These are phyloP conservation scores for Standfussiana lucernea DNA, from an alignment of 2,888 invertebrate genomes.

Conservation along the genomic window DNA sequence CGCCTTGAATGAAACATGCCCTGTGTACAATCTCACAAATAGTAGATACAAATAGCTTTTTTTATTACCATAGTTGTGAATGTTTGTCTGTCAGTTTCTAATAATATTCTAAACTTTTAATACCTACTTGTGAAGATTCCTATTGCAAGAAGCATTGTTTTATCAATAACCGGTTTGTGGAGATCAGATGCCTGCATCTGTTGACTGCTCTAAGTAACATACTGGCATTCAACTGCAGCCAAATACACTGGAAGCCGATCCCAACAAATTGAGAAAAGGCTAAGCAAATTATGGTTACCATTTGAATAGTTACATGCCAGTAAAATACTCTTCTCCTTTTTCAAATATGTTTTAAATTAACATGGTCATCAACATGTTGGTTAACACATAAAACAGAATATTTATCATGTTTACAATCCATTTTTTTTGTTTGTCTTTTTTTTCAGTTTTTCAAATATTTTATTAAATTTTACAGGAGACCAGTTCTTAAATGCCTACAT, in stretches of 20 bases:
- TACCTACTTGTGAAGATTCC: not conserved
- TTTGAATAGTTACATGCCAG: not conserved
- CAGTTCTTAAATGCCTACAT: slow-evolving; percentile 92
- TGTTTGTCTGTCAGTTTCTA: not conserved
- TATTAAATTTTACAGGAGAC: slow-evolving; percentile 85
- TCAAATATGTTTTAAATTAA: not conserved
- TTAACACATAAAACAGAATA: too few species aligned
- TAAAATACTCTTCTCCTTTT: not conserved
- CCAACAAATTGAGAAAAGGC: not conserved
- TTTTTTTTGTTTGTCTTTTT: too few species aligned
- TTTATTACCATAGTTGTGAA: not conserved
- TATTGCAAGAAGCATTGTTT: not conserved
- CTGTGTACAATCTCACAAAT: not conserved
- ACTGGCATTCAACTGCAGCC: not conserved
- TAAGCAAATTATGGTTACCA: not conserved
- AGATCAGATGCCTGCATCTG: not conserved
- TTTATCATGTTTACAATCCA: too few species aligned
- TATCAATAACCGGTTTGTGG: not conserved
- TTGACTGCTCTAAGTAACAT: not conserved
- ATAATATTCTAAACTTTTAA: not conserved
- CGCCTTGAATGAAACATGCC: not conserved
- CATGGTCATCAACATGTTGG: too few species aligned
- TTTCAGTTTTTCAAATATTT: too few species aligned
- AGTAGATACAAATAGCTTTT: not conserved
- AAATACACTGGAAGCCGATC: not conserved